A percentile compares a stretch with the other conserved stretches of the same genome.
phyloP scores from a whole-genome alignment of 1,140 invertebrate genomes.

The Cydia pomonella region DNA sequence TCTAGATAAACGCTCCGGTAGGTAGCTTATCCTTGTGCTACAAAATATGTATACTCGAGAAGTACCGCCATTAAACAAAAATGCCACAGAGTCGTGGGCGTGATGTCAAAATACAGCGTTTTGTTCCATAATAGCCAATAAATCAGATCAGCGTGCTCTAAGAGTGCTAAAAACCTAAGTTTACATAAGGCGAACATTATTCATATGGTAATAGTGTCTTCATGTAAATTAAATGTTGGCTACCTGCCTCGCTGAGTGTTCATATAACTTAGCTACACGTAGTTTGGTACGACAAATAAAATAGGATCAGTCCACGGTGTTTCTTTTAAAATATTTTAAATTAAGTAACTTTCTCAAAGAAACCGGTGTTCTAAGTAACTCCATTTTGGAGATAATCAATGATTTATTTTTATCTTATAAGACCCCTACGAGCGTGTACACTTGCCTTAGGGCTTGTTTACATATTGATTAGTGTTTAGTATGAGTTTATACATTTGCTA shows the following conservation, averaged over 20 bases:
- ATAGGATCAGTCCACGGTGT: too few relatives aligned
- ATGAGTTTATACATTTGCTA: too few relatives aligned
- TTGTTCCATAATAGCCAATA: constrained; percentile 57
- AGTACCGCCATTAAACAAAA: constrained; percentile 45
- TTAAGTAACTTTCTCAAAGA: too few relatives aligned
- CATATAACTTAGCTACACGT: constrained; percentile 37
- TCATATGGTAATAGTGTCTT: constrained; percentile 59
- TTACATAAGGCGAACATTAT: constrained; percentile 52
- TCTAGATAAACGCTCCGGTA: background rate
- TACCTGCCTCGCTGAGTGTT: constrained; percentile 46
- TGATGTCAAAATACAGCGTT: constrained; percentile 52
- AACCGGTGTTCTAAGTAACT: too few relatives aligned
- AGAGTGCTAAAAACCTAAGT: constrained; percentile 44
- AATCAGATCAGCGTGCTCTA: constrained; percentile 50
- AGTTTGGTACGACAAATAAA: background rate
- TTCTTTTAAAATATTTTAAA: too few relatives aligned
- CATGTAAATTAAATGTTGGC: constrained; percentile 63
- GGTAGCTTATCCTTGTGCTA: constrained; percentile 14
- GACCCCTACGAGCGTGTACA: too few relatives aligned
- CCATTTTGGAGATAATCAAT: too few relatives aligned
- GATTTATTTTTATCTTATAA: too few relatives aligned
- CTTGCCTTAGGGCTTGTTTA: too few relatives aligned
- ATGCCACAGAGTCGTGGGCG: constrained; percentile 50
- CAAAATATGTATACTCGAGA: background rate
- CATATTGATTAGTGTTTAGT: too few relatives aligned